A percentile compares a stretch with the other conserved stretches of the same genome.
These are phyloP conservation scores for Busseola fusca DNA, from an alignment of 2,888 invertebrate species.

Conservation along the genomic window DNA sequence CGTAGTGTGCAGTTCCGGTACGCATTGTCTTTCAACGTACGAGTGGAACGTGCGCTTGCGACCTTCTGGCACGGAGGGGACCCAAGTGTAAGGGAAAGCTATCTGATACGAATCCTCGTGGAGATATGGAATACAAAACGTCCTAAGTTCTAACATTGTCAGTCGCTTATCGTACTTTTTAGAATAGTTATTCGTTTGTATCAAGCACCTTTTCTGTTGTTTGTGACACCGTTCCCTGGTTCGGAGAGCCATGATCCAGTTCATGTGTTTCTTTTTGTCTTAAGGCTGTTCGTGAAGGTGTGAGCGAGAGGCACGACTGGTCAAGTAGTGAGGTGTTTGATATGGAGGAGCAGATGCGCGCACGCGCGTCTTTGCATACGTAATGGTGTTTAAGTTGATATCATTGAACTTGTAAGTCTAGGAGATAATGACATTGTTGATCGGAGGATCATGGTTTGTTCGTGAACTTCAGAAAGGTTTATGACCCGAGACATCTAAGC, in stretches of 20 bases:
- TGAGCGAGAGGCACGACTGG: conserved; percentile 68
- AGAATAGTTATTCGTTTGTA: conserved; percentile 63
- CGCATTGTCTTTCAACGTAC: conserved; percentile 83
- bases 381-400: conserved; percentile 77
- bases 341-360: conserved; percentile 80
- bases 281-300: conserved; percentile 56
- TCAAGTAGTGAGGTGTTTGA: conserved; percentile 77
- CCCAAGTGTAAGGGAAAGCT: conserved; percentile 87
- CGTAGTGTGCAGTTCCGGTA: conserved; percentile 85
- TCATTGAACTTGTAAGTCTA: conserved; percentile 83
- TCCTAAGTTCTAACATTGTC: conserved; percentile 73
- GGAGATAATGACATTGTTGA: conserved; percentile 76
- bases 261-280: conserved; percentile 71
- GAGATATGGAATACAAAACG: conserved; percentile 70
- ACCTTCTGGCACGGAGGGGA: conserved; percentile 76
- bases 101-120: conserved; percentile 86
- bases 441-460: conserved; percentile 30
- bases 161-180: conserved; percentile 73
- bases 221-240: conserved; percentile 88
- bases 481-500: neutral
- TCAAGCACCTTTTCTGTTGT: conserved; percentile 86
- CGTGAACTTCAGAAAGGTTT: conserved; percentile 25
- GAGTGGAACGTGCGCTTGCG: conserved; percentile 76
- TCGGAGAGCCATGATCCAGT: conserved; percentile 79
- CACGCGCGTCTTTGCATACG: conserved; percentile 80